These are phyloP conservation scores for Stercorarius parasiticus DNA, from an alignment of 2,113 vertebrate genomes.

Conservation along the genomic window DNA sequence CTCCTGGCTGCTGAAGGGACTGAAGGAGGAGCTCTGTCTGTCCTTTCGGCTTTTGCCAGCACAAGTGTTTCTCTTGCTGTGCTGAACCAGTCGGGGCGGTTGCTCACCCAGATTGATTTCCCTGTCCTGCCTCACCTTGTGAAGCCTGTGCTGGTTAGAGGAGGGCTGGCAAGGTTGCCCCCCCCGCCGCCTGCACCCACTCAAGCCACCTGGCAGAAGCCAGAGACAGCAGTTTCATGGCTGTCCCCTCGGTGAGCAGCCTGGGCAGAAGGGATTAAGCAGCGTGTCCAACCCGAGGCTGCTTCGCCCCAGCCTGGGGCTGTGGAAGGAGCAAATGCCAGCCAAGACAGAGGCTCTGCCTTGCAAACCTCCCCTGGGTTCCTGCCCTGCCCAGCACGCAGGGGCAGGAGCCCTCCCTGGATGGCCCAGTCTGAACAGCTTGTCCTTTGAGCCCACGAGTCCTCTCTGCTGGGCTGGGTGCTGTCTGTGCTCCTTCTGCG, in stretches of 20 bases:
- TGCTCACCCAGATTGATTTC: background rate
- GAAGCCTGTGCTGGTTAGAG: background rate
- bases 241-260: fast-evolving
- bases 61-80: background rate
- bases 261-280: background rate
- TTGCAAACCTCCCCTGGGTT: background rate
- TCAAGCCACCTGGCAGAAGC: background rate
- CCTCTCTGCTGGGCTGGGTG: background rate
- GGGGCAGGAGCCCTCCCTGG: background rate
- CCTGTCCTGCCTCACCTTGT: fast-evolving
- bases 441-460: background rate
- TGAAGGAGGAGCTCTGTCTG: background rate
- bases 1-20: background rate
- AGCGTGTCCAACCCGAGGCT: fast-evolving
- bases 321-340: background rate
- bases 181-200: fast-evolving
- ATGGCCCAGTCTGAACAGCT: background rate
- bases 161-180: background rate
- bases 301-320: background rate
- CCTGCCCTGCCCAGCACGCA: fast-evolving
- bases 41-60: background rate
- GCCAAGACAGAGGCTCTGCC: background rate
- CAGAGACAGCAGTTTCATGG: background rate
- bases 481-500: background rate
- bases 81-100: background rate